These are phyloP conservation scores for Ceyx melanurus DNA, from an alignment of 2,113 vertebrate genomes.

Conservation along the genomic window DNA sequence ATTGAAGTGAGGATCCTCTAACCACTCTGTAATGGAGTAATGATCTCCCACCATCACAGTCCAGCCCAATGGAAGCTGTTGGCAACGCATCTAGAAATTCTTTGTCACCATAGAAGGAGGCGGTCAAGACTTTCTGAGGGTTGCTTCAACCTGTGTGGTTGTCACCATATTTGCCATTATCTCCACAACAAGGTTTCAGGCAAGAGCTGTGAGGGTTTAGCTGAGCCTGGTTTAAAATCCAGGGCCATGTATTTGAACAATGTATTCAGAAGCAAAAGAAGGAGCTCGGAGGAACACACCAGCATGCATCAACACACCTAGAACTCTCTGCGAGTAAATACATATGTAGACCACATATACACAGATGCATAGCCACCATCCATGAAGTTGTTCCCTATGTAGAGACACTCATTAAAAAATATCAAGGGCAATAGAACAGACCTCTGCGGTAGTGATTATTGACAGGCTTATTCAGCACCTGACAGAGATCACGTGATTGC, in stretches of 20 bases:
- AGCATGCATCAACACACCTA: accelerated
- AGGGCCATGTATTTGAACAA: neutral
- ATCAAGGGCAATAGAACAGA: neutral
- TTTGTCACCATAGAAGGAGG: neutral
- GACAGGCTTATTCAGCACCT: neutral
- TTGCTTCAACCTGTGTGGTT: accelerated
- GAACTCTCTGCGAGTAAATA: neutral
- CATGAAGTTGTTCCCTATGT: neutral
- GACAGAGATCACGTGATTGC: neutral
- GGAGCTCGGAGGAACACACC: accelerated
- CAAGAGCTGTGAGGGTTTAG: neutral
- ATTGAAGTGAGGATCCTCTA: neutral
- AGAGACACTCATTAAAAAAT: neutral
- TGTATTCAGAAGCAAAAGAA: neutral
- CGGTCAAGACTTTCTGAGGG: neutral
- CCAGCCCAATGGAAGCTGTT: neutral
- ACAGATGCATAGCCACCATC: accelerated
- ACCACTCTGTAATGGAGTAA: accelerated
- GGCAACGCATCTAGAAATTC: neutral
- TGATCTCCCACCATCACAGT: neutral
- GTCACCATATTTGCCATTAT: accelerated
- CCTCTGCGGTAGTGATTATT: neutral
- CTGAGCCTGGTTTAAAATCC: neutral
- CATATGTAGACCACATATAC: accelerated
- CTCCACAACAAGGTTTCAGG: neutral